Base-by-base conservation (phyloP, 2,888 invertebrate genomes). In the Nebria salina region DNA sequence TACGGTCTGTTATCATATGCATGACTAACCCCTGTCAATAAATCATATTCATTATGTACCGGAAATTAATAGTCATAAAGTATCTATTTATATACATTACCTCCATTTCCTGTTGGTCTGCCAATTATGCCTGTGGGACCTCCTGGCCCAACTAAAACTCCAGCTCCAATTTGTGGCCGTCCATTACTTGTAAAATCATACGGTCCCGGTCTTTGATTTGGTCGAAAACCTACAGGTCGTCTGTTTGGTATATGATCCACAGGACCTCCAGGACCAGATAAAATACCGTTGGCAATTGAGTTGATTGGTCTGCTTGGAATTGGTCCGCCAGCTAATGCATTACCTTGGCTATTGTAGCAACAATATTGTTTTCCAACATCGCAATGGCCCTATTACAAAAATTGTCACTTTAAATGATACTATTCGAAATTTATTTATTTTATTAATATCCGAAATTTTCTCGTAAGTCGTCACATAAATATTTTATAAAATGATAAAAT, bases 351-450 rank as follows among this genome's bases (percentile, higher is more conserved):
- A 80, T 91, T 91, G 87, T 91, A 92, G 85, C 94, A 94, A 86
- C 94, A 94, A 82, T 93, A 91, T 83, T 90, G 91, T 86, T 92
- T 93, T 8, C 92, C 92, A 0, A 88, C 88, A 43, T 92, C 92
- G 84, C 94, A 94, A 25, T 91, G 91, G 11, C 92, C 92, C 94
- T 94, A 89, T 13, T 88, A 88, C 1, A 34, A 88, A 2, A 34
- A 5, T 34, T 34, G 34, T 34, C 4, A 34, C 34, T 4, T 34
- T 34, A 34, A 34, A 20, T 20, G 20, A 20, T 20, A 20, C 20
- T 20, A 20, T 20, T 20, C 20, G 20, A 20, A 20, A 20, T n/a
- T n/a, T n/a, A n/a, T 20, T 20, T 20, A 20, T 20, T 20, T 20
- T 20, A 20, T 20, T 20, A 20, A 20, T 20, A 20, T 20, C 20